A percentile compares a stretch with the other conserved stretches of the same genome.
These are phyloP conservation scores for Chelonus insularis DNA, from an alignment of 1,140 invertebrate species.

Conservation along the genomic window DNA sequence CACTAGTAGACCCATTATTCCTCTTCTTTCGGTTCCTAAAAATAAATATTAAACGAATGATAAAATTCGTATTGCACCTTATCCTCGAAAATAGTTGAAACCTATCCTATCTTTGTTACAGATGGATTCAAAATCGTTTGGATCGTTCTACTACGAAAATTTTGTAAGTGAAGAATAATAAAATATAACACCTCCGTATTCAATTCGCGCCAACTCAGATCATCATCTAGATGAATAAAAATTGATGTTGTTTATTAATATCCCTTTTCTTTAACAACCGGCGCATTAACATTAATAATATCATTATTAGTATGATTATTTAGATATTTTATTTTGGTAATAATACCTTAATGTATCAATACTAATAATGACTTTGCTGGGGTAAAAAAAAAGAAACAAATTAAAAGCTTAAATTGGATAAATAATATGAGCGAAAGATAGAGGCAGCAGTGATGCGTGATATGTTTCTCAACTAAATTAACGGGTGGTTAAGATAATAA, in stretches of 20 bases:
- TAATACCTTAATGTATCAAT: no score
- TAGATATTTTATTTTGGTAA: no score
- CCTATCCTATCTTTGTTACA: slow-evolving; percentile 65
- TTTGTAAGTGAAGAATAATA: slow-evolving; percentile 77
- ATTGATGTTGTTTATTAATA: no score
- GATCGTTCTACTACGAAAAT: slow-evolving; percentile 91
- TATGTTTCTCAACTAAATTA: no score
- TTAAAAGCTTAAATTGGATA: no score
- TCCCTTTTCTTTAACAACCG: no score
- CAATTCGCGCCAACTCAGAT: no score
- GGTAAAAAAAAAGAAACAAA: no score
- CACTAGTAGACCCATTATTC: slow-evolving; percentile 42
- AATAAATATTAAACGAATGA: slow-evolving; percentile 21
- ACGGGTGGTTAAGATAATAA: not conserved
- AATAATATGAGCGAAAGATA: not conserved
- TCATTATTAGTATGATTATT: no score
- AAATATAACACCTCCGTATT: slow-evolving; percentile 17
- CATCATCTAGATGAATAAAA: no score
- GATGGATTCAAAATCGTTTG: slow-evolving; percentile 92
- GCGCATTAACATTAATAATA: no score
- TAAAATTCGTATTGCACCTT: slow-evolving; percentile 29
- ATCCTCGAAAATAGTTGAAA: slow-evolving; percentile 58
- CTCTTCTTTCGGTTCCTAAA: slow-evolving; percentile 37
- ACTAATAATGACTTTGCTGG: no score
- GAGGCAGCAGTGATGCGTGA: not conserved